Percentiles rank a stretch among this genome's conserved stretches.
Evolutionary conservation across 2,797 vertebrate species (phyloP).

Genomic region (Rhadinocentrus ornatus): DNA sequence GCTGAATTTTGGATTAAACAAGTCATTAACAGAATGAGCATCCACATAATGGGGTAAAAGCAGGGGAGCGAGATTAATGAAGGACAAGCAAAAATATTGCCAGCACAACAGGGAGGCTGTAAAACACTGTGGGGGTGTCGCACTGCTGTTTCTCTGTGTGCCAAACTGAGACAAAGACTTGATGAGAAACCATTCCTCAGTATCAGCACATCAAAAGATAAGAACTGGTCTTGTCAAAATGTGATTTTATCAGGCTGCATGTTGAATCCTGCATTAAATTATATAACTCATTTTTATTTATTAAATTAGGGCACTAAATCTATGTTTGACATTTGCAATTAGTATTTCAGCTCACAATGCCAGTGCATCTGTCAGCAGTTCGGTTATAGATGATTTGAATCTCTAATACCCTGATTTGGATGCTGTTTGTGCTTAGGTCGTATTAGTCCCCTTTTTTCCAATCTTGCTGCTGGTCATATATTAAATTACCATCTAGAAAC

Average conservation of each 20-base stretch:
- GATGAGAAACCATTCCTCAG: conserved; percentile 8
- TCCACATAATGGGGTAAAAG: conserved; percentile 51
- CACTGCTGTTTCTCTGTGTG: conserved; percentile 21
- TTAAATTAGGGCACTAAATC: not conserved
- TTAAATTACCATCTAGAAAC: not conserved
- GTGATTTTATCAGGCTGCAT: not conserved
- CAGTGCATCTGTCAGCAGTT: not conserved
- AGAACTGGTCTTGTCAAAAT: not conserved
- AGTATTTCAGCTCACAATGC: not conserved
- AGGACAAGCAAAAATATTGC: conserved; percentile 61
- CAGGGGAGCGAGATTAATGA: conserved; percentile 63
- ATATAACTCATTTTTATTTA: not conserved
- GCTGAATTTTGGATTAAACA: conserved; percentile 47
- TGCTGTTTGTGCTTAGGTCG: not conserved
- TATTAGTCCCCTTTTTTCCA: not conserved
- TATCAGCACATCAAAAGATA: not conserved
- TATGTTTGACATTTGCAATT: not conserved
- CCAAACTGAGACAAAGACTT: conserved; percentile 47
- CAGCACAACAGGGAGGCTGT: conserved; percentile 50
- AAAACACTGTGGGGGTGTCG: conserved; percentile 47
- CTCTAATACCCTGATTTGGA: not conserved
- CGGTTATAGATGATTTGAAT: not conserved
- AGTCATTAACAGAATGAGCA: conserved; percentile 56
- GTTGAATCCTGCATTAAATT: not conserved
- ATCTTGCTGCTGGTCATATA: not conserved